Evolutionary conservation across 2,888 invertebrate species (phyloP).

Genomic region (Theodoxus fluviatilis): DNA sequence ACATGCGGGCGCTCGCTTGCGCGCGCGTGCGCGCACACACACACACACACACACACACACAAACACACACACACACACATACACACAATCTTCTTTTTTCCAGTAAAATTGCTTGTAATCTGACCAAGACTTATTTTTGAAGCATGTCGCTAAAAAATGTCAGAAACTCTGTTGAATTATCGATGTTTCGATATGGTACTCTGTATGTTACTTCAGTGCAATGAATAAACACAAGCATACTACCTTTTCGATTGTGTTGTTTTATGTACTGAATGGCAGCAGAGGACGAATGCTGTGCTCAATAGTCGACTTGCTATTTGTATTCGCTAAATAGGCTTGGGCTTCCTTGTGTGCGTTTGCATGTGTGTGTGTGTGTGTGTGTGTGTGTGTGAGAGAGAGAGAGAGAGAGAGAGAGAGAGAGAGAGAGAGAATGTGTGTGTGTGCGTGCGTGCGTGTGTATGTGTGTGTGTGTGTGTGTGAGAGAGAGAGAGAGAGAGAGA

Average conservation of each 20-base stretch:
- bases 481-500: background rate
- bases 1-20: background rate
- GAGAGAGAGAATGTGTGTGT: background rate
- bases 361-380: too few relatives aligned
- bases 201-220: too few relatives aligned
- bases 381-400: background rate
- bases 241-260: too few relatives aligned
- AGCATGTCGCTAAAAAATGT: background rate
- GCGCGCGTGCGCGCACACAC: background rate
- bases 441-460: background rate
- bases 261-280: too few relatives aligned
- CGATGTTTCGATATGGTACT: too few relatives aligned
- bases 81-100: background rate
- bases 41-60: conserved; percentile 13
- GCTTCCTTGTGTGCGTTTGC: too few relatives aligned
- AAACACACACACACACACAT: conserved; percentile 8
- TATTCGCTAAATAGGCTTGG: too few relatives aligned
- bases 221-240: too few relatives aligned
- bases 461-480: background rate
- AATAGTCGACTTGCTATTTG: too few relatives aligned
- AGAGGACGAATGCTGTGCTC: too few relatives aligned
- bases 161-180: too few relatives aligned
- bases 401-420: background rate
- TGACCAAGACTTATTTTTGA: background rate
- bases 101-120: background rate